Percentiles rank a stretch among this genome's conserved stretches.
phyloP scores from a whole-genome alignment of 2,113 vertebrate genomes.

The Pipa parva region DNA sequence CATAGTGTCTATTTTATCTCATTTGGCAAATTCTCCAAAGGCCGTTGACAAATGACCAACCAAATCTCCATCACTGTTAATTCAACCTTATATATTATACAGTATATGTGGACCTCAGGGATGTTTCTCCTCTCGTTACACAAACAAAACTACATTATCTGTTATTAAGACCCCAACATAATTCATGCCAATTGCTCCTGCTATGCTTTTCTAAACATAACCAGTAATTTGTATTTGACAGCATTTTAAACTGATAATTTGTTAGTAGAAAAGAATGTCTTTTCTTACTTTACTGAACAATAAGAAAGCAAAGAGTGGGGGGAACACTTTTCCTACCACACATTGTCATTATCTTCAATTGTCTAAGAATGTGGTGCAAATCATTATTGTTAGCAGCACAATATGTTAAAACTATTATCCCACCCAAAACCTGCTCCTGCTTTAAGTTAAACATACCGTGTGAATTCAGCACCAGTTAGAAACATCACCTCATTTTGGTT shows the following conservation, averaged over 20 bases:
- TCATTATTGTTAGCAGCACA: constrained; percentile 16
- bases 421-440: neutral
- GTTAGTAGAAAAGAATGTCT: constrained; percentile 13
- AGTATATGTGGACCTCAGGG: constrained; percentile 35
- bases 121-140: constrained; percentile 30
- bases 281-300: constrained; percentile 27
- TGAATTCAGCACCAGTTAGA: neutral
- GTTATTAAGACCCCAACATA: constrained; percentile 27
- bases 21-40: constrained; percentile 35
- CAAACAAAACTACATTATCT: constrained; percentile 38
- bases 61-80: constrained; percentile 32
- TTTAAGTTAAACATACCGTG: constrained; percentile 7
- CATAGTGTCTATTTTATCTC: constrained; percentile 22
- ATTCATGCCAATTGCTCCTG: constrained; percentile 13
- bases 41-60: constrained; percentile 32
- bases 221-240: constrained; percentile 33
- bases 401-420: neutral
- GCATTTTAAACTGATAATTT: constrained; percentile 35
- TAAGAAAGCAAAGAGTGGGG: constrained; percentile 5
- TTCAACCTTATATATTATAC: constrained; percentile 35
- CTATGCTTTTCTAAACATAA: constrained; percentile 28
- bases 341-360: constrained; percentile 29
- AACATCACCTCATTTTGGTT: constrained; percentile 2
- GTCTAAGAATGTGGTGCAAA: constrained; percentile 24
- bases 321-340: constrained; percentile 1